Evolutionary conservation across 2,113 vertebrate genomes (phyloP).

Genomic region (Eira barbara): DNA sequence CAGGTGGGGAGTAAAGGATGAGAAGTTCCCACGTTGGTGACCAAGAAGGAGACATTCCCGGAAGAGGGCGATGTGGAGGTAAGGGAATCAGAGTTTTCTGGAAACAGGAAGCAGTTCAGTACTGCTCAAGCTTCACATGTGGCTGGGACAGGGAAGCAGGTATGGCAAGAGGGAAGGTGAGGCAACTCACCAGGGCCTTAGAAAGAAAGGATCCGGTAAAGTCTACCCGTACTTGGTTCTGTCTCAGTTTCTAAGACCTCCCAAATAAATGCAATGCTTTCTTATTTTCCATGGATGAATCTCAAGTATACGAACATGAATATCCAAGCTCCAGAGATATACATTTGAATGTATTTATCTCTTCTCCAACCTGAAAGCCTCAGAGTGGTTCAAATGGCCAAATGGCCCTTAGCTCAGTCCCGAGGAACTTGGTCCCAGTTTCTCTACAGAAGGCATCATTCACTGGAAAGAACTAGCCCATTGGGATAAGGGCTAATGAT

Average conservation of each 20-base stretch:
- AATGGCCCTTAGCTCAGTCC: not conserved
- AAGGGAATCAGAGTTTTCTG: not conserved
- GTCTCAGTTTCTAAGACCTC: not conserved
- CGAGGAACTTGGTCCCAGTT: not conserved
- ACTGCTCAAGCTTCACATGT: not conserved
- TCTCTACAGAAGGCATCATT: not conserved
- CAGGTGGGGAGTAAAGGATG: not conserved
- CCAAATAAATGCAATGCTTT: not conserved
- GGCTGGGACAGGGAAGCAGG: not conserved
- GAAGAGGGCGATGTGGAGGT: not conserved
- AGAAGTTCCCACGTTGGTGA: not conserved
- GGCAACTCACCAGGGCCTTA: not conserved
- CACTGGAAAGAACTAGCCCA: not conserved
- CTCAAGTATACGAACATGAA: not conserved
- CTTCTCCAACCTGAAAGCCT: not conserved
- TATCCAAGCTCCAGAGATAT: not conserved
- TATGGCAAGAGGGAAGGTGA: not conserved
- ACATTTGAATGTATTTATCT: not conserved
- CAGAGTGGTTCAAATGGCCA: not conserved
- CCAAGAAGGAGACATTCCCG: not conserved
- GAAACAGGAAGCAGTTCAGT: not conserved
- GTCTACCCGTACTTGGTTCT: not conserved
- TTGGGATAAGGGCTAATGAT: not conserved
- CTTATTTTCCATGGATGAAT: not conserved
- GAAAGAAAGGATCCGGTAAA: not conserved